Evolutionary conservation across 2,113 vertebrate genomes (phyloP), one percentile per base, ranked within the genome.

Genomic region (Xiphophorus maculatus): DNA sequence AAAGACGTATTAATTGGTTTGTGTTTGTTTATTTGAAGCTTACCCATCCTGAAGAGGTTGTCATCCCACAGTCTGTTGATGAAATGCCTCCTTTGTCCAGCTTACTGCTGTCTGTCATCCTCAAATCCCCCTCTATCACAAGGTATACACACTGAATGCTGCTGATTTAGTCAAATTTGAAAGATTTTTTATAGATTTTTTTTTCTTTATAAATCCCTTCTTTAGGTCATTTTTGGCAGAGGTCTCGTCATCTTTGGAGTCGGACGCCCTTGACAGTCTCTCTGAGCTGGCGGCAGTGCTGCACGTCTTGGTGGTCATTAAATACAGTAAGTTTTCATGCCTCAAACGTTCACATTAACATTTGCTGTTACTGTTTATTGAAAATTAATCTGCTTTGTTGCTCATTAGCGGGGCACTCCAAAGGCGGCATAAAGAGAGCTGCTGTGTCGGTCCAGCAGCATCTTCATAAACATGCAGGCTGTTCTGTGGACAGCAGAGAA

Each of bases 61-160:
- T 73, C 19, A 48, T 87, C 3, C 96, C 96, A 2, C 93, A 94
- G 81, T 82, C 90, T 1, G 19, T 95, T 62, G 89, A 94, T 27
- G 95, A 97, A 51, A 95, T 99, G 82, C 97, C 97, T 3, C 95
- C 95, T 15, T 94, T 99, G 76, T 97, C 97, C 80, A 89, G 90
- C 72, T 74, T 89, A 76, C 89, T 99, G 42, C 90, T 98, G 66
- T 81, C 91, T 12, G 70, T 95, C 81, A 83, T 97, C 71, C 86
- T 96, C 25, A 96, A 95, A 69, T 95, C 95, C 2, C 82, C 91
- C 0, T 74, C 86, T 37, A 76, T 96, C 25, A 92, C 95, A 87
- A 96, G 95, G 98, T 99, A 95, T 92, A 81, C 2, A 12, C 30
- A 17, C 63, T 25, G n/a, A 69, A 25, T 11, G 17, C 28, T 48